Evolutionary conservation across 1,140 invertebrate species (phyloP).

Genomic region (Cotesia glomerata): DNA sequence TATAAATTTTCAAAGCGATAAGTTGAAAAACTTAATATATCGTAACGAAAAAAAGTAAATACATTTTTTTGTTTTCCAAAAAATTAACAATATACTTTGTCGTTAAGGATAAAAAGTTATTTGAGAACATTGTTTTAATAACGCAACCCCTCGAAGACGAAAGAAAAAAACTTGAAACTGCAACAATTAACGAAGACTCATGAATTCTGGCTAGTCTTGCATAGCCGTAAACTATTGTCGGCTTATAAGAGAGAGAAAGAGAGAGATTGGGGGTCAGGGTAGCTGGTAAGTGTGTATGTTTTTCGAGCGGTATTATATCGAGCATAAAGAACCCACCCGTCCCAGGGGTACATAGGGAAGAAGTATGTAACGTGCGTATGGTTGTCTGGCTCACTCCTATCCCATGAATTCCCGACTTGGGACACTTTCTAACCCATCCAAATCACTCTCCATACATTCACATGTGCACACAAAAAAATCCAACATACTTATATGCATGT

Average conservation of each 20-base stretch:
- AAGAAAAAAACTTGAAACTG: too few species aligned
- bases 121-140: too few species aligned
- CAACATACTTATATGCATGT: not conserved
- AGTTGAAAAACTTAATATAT: too few species aligned
- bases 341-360: conserved; percentile 50
- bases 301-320: conserved; percentile 65
- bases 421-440: conserved; percentile 39
- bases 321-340: conserved; percentile 63
- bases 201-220: not conserved
- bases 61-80: too few species aligned
- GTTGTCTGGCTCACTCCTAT: conserved; percentile 21
- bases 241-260: not conserved
- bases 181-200: not conserved
- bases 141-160: too few species aligned
- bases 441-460: conserved; percentile 19
- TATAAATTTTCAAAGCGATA: too few species aligned
- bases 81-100: too few species aligned
- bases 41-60: too few species aligned
- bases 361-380: conserved; percentile 53
- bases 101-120: too few species aligned
- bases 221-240: conserved; percentile 18
- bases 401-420: conserved; percentile 29
- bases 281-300: conserved; percentile 59
- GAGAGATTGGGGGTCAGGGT: conserved; percentile 12
- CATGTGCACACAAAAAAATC: not conserved